Conservation (phyloP, 2,113 vertebrate species). For the Lamprologus tigripictilis region DNA sequence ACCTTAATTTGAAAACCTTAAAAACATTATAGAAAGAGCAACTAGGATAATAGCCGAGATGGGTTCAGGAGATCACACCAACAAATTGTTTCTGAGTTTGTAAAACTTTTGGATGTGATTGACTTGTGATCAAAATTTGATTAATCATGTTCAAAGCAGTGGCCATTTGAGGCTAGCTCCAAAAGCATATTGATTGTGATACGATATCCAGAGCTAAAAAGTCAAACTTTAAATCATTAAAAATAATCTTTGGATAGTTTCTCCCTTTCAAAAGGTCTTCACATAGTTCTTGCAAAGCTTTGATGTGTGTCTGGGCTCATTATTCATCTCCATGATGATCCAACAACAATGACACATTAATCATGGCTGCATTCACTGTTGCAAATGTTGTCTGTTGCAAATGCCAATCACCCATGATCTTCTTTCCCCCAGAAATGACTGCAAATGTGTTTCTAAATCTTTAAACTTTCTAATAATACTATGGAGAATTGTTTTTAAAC, state of each 20-base stretch:
- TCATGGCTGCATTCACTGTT: not conserved
- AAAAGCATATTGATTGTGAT: not conserved
- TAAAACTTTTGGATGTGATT: not conserved
- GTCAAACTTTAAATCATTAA: not conserved
- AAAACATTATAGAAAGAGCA: not conserved
- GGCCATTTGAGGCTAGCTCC: not conserved
- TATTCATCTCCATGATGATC: not conserved
- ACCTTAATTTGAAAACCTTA: not conserved
- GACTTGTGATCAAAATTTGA: not conserved
- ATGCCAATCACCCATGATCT: not conserved
- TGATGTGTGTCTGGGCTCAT: not conserved
- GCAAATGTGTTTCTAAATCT: not conserved
- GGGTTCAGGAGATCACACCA: not conserved
- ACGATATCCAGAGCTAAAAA: not conserved
- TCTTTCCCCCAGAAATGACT: not conserved
- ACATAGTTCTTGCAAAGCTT: not conserved
- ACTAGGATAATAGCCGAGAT: not conserved
- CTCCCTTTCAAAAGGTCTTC: not conserved
- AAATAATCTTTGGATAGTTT: not conserved
- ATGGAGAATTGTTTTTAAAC: not conserved
- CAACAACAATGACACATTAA: accelerated
- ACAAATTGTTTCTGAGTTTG: not conserved
- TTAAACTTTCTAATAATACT: not conserved
- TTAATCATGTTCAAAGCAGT: not conserved
- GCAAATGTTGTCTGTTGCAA: not conserved